Conservation (phyloP, 2,113 vertebrate genomes). For the Tautogolabrus adspersus region DNA sequence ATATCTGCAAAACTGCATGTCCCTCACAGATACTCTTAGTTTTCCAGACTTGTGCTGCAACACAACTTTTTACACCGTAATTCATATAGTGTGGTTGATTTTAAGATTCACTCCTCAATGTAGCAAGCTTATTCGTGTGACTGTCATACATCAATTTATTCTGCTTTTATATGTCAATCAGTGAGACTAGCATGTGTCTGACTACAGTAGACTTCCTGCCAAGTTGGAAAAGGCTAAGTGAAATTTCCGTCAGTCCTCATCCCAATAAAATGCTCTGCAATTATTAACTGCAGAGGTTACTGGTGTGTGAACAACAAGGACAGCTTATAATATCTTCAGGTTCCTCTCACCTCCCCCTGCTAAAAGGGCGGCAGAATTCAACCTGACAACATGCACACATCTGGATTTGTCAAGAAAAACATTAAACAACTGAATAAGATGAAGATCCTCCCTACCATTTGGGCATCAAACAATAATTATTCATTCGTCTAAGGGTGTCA, state of each 20-base stretch:
- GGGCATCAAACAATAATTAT: slow-evolving; percentile 4
- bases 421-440: background rate
- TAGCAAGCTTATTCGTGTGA: too few relatives aligned
- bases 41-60: too few relatives aligned
- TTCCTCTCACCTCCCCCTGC: background rate
- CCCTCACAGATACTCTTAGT: background rate
- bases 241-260: background rate
- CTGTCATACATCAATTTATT: background rate
- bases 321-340: background rate
- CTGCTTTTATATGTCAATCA: background rate
- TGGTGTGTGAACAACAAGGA: background rate
- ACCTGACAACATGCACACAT: background rate
- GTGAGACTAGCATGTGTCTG: background rate
- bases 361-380: too few relatives aligned
- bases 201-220: slow-evolving; percentile 1
- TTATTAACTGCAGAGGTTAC: background rate
- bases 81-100: too few relatives aligned
- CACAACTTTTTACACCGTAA: too few relatives aligned
- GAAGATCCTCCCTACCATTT: slow-evolving; percentile 8
- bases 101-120: too few relatives aligned
- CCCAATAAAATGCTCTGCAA: too few relatives aligned
- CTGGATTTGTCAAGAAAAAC: slow-evolving; percentile 1
- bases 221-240: background rate
- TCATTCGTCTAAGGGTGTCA: background rate
- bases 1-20: background rate